phyloP scores from a whole-genome alignment of 2,113 vertebrate species.

The Amphiprion ocellaris region DNA sequence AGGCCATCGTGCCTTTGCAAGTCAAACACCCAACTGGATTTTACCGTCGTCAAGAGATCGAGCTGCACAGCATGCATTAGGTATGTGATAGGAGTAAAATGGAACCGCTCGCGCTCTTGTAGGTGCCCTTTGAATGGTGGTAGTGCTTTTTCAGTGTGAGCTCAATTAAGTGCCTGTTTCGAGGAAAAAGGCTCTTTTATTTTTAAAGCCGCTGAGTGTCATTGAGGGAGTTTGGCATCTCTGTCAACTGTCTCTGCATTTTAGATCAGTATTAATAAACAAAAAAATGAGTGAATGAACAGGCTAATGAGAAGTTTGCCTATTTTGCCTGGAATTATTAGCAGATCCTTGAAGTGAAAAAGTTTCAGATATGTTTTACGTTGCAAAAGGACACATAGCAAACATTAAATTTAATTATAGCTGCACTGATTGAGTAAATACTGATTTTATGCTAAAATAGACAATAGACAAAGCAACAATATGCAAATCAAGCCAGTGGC shows the following conservation, averaged over 20 bases:
- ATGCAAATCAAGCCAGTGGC: conserved; percentile 51
- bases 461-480: conserved; percentile 48
- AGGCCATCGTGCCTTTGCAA: conserved; percentile 60
- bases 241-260: conserved; percentile 23
- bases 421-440: conserved; percentile 50
- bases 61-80: conserved; percentile 21
- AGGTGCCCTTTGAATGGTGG: not conserved
- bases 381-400: conserved; percentile 19
- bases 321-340: conserved; percentile 18
- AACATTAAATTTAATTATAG: conserved; percentile 38
- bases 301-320: not conserved
- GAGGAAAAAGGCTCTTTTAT: conserved; percentile 26
- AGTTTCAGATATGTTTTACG: not conserved
- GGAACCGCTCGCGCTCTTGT: conserved; percentile 5
- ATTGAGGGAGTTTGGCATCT: conserved; percentile 20
- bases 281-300: not conserved
- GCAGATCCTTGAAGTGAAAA: conserved; percentile 18
- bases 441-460: conserved; percentile 41
- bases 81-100: conserved; percentile 5
- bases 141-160: conserved; percentile 34
- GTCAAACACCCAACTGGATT: conserved; percentile 41
- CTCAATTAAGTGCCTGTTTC: conserved; percentile 43
- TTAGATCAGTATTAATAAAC: conserved; percentile 30
- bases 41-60: conserved; percentile 38
- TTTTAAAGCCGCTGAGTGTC: conserved; percentile 42